A percentile compares a stretch with the other conserved stretches of the same genome.
phyloP scores from a whole-genome alignment of 2,888 invertebrate species.

The Caenorhabditis japonica region DNA sequence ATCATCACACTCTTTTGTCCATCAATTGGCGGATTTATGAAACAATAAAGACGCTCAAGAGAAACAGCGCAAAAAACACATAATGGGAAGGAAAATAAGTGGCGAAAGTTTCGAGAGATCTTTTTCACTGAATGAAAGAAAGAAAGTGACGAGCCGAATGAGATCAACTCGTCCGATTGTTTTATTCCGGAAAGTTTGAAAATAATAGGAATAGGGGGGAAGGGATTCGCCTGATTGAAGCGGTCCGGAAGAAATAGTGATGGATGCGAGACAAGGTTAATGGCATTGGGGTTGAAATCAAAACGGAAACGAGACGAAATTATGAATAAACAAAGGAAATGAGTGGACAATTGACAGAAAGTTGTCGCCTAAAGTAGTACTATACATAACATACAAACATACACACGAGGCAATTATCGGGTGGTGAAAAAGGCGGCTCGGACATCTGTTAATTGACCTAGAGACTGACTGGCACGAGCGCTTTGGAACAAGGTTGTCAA shows the following conservation, averaged over 20 bases:
- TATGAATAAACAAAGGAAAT: constrained; percentile 19
- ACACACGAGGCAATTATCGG: no score
- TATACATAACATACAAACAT: no score
- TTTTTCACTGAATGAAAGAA: no score
- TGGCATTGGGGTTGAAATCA: constrained; percentile 19
- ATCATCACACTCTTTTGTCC: constrained; percentile 7
- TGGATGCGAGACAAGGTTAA: constrained; percentile 27
- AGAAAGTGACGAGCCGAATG: constrained; percentile 37
- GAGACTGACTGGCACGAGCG: neutral
- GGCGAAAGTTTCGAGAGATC: constrained; percentile 17
- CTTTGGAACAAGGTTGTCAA: constrained; percentile 6
- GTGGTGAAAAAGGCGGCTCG: neutral
- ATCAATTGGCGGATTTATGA: constrained; percentile 46
- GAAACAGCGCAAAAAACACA: constrained; percentile 15
- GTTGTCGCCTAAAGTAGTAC: neutral
- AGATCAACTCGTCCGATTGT: constrained; percentile 19
- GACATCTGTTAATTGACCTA: neutral
- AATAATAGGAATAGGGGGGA: neutral
- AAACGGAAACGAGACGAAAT: constrained; percentile 27
- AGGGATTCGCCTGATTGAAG: neutral
- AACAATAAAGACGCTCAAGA: constrained; percentile 35
- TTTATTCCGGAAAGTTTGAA: constrained; percentile 15
- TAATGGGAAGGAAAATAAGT: constrained; percentile 19
- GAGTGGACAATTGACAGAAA: neutral
- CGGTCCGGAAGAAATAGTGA: constrained; percentile 1